These are phyloP conservation scores for Semibalanus balanoides DNA, from an alignment of 1,140 invertebrate genomes.

Conservation along the genomic window DNA sequence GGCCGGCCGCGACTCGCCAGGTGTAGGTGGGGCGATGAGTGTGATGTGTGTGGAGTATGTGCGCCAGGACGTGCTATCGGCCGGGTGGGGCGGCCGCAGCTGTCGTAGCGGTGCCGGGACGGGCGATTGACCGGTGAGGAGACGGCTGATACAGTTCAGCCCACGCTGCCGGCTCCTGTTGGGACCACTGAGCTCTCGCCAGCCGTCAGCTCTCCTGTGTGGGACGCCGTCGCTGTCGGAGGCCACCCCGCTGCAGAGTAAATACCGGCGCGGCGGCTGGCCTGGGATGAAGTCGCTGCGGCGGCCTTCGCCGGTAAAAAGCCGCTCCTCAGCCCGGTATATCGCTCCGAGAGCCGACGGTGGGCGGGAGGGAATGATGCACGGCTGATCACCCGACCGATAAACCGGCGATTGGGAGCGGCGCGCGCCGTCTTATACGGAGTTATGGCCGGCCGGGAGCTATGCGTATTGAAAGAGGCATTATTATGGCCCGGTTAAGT, in stretches of 20 bases:
- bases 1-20: no score
- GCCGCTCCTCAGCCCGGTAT: no score
- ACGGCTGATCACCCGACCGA: neutral
- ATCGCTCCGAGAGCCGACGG: no score
- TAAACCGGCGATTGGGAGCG: no score
- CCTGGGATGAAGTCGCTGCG: neutral
- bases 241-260: neutral
- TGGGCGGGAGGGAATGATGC: neutral
- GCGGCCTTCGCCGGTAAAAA: neutral
- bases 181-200: neutral
- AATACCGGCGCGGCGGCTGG: neutral
- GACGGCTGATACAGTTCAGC: no score
- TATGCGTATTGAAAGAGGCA: neutral
- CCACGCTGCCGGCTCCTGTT: neutral
- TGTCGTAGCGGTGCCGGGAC: neutral
- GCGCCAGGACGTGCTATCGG: no score
- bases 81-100: neutral
- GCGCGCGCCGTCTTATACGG: no score
- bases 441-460: neutral
- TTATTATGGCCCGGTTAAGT: neutral
- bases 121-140: no score
- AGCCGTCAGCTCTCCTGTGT: neutral
- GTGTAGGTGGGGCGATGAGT: no score
- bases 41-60: no score
- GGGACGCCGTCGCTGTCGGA: no score